A percentile compares a stretch with the other conserved stretches of the same genome.
Conservation (phyloP, 2,797 vertebrate genomes). For the Anas capensis region DNA sequence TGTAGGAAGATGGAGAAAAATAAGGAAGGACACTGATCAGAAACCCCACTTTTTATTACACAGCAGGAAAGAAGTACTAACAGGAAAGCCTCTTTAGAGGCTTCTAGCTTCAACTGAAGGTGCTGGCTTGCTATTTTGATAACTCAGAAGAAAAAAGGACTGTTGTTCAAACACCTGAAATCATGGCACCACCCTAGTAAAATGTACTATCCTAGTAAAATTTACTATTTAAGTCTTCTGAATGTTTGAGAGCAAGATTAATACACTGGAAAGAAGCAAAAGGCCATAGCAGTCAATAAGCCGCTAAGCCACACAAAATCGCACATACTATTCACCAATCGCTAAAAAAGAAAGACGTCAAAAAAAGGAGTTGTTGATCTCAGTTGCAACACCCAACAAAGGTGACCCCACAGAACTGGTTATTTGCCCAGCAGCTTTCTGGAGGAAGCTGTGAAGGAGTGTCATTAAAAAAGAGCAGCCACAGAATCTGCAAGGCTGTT, state of each 20-base stretch:
- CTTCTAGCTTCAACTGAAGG: neutral
- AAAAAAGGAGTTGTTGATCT: neutral
- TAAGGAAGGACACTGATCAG: neutral
- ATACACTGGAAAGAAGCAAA: neutral
- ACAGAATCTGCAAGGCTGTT: neutral
- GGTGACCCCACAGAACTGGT: neutral
- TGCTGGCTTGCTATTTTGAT: neutral
- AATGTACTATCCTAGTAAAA: neutral
- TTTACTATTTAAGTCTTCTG: neutral
- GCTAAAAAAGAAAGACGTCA: neutral
- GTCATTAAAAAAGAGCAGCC: neutral
- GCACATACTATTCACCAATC: neutral
- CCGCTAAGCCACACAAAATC: neutral
- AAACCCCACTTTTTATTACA: neutral
- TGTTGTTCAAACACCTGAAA: neutral
- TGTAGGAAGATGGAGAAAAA: neutral
- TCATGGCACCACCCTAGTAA: neutral
- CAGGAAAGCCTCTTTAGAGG: neutral
- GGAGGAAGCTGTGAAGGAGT: neutral
- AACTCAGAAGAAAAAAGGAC: neutral
- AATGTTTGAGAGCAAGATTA: neutral
- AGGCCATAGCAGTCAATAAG: neutral
- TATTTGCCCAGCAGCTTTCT: neutral
- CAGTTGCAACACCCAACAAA: neutral
- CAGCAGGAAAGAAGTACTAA: neutral